Base-by-base conservation (phyloP, 2,888 invertebrate genomes). In the Lomographa bimaculata region DNA sequence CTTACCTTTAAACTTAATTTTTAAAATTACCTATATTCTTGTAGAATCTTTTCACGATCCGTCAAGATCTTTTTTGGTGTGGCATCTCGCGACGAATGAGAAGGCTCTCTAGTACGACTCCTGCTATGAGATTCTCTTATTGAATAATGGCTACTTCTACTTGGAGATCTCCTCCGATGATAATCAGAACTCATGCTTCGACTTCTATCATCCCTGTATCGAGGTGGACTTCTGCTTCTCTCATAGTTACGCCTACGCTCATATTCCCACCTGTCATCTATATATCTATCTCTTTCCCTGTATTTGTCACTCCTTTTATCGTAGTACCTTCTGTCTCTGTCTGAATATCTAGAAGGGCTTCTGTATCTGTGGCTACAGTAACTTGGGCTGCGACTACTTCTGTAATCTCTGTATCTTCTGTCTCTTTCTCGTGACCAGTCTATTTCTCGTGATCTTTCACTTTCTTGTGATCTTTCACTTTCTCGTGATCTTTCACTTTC, bases 31-130 rank as follows among this genome's bases (percentile, higher is more conserved):
- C 84, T 84, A 41, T 74, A 87, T 51, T 86, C 85, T 57, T 79
- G 78, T 25, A 89, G 67, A 47, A 89, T 89, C 57, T 82, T 89
- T 46, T 86, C 85, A 26, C 89, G 67, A 30, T 87, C 89, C 11
- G 79, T 71, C 54, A 83, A 46, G 33, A 79, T 73, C 49, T 72
- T 84, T 6, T 58, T 49, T 9, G 65, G 25, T 19, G 67, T 46
- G 7, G 61, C 64, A 34, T 37, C 46, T 36, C 57, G 58, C 1
- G 67, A 63, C 27, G 49, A 36, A 19, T 64, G 60, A 16, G 75
- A 71, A 5, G 42, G 9, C 2, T 73, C 72, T 19, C 65, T 56
- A 5, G 54, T 48, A 10, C 46, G 58, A 35, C 71, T 72, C 1
- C 67, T 60, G 5, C 52, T 43, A 0, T 63, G 56, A 10, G 70